Evolutionary conservation across 2,888 invertebrate species (phyloP).

Genomic region (Tinea pellionella): DNA sequence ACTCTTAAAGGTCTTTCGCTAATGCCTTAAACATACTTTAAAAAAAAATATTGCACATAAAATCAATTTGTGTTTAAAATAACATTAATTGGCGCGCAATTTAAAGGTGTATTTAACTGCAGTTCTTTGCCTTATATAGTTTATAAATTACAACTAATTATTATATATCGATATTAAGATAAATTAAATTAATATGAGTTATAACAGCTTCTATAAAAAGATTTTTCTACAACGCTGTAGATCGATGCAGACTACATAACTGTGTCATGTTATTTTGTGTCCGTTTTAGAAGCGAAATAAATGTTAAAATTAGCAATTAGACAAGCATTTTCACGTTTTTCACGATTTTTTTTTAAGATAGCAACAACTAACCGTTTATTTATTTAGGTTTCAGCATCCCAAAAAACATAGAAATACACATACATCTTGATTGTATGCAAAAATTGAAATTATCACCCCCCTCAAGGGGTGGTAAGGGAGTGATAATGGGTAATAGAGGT

Average conservation of each 20-base stretch:
- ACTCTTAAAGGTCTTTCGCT: too few relatives aligned
- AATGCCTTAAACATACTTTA: too few relatives aligned
- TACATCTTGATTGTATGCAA: too few relatives aligned
- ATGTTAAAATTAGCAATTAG: too few relatives aligned
- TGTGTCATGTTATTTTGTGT: background rate
- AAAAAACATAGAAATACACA: too few relatives aligned
- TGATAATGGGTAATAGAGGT: too few relatives aligned
- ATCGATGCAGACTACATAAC: background rate
- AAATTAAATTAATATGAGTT: background rate
- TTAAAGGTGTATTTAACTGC: background rate
- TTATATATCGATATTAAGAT: background rate
- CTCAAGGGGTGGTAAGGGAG: too few relatives aligned
- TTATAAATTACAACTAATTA: background rate
- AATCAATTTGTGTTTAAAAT: background rate
- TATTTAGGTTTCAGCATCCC: too few relatives aligned
- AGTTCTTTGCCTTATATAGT: background rate
- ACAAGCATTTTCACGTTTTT: too few relatives aligned
- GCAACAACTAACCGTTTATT: too few relatives aligned
- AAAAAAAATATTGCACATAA: background rate
- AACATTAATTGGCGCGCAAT: background rate
- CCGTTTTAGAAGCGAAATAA: background rate
- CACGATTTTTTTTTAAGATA: too few relatives aligned
- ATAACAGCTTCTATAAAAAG: background rate
- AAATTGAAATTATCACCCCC: too few relatives aligned
- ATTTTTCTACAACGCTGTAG: background rate